These are phyloP conservation scores for Labia minor DNA, from an alignment of 2,888 invertebrate genomes.

Conservation along the genomic window DNA sequence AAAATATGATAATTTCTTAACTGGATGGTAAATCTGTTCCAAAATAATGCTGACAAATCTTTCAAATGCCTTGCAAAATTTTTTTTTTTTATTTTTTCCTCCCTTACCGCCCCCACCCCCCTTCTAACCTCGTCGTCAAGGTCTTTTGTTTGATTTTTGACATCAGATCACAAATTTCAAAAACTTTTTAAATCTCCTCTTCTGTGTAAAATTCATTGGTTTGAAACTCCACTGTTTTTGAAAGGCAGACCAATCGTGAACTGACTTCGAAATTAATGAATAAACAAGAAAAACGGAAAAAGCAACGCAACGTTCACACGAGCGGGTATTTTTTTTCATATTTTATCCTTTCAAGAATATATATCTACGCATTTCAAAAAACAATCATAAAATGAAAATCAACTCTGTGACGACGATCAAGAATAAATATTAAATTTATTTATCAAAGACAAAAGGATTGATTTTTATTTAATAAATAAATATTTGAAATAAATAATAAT, in stretches of 20 bases:
- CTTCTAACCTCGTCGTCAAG: too few species aligned
- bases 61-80: background rate
- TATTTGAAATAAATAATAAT: too few species aligned
- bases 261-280: conserved; percentile 5
- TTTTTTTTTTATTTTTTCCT: background rate
- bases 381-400: too few species aligned
- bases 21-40: background rate
- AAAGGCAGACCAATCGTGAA: background rate
- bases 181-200: background rate
- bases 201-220: background rate
- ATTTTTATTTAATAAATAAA: too few species aligned
- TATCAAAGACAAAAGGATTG: too few species aligned
- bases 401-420: too few species aligned
- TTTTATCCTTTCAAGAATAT: background rate
- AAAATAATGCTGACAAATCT: conserved; percentile 5
- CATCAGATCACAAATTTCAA: background rate
- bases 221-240: background rate
- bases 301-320: background rate
- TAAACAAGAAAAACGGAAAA: background rate
- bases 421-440: too few species aligned
- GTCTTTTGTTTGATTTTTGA: conserved; percentile 4
- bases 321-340: background rate
- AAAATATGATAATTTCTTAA: background rate
- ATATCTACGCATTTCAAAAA: too few species aligned
- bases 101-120: too few species aligned